phyloP scores from a whole-genome alignment of 2,797 vertebrate genomes.

The Gallirallus australis region DNA sequence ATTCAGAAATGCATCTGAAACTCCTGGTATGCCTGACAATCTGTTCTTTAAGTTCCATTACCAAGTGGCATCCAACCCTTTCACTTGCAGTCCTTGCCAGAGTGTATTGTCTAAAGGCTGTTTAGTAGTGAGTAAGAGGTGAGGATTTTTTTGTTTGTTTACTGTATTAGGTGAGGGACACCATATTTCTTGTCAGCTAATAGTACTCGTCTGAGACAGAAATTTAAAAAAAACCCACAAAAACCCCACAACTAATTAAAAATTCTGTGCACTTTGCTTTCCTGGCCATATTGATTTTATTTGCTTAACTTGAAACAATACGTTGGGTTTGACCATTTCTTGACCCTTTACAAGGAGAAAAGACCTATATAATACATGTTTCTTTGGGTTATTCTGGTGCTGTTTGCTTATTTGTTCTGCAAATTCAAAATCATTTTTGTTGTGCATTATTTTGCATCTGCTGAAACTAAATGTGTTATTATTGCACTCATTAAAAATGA shows the following conservation, averaged over 20 bases:
- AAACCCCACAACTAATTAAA: slow-evolving; percentile 81
- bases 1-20: slow-evolving; percentile 84
- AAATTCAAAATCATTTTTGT: slow-evolving; percentile 88
- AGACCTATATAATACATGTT: slow-evolving; percentile 82
- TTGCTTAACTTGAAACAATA: slow-evolving; percentile 86
- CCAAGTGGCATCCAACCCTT: slow-evolving; percentile 81
- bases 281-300: slow-evolving; percentile 85
- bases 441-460: slow-evolving; percentile 88
- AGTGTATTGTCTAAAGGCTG: slow-evolving; percentile 80
- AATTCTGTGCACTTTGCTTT: slow-evolving; percentile 86
- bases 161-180: slow-evolving; percentile 81
- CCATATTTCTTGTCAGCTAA: slow-evolving; percentile 81
- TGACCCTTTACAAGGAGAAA: slow-evolving; percentile 79
- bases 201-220: slow-evolving; percentile 77
- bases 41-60: slow-evolving; percentile 85
- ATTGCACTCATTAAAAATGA: slow-evolving; percentile 97
- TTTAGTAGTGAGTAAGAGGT: slow-evolving; percentile 81
- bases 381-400: slow-evolving; percentile 81
- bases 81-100: slow-evolving; percentile 79
- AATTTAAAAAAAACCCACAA: slow-evolving; percentile 58
- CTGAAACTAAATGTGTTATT: slow-evolving; percentile 90
- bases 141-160: slow-evolving; percentile 80
- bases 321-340: slow-evolving; percentile 82
- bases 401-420: slow-evolving; percentile 85
- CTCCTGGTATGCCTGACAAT: slow-evolving; percentile 86